Conservation (phyloP, 2,888 invertebrate genomes). For the Nysson spinosus region DNA sequence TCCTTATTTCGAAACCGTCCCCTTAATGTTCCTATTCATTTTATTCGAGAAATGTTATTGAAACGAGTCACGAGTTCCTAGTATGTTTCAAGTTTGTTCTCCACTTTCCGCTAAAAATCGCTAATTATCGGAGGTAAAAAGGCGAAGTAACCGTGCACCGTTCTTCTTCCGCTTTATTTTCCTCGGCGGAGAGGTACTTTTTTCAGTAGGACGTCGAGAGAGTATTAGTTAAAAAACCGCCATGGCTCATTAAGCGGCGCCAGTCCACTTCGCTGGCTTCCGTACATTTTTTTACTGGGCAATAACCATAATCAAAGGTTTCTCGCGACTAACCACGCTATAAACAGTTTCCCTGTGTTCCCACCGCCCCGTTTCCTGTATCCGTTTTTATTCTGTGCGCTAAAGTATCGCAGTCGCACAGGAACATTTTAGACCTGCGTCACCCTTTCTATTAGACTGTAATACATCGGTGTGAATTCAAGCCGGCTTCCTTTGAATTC, state of each 20-base stretch:
- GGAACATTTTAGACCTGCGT: not conserved
- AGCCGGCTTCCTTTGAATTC: not conserved
- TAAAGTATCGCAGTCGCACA: not conserved
- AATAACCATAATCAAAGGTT: constrained; percentile 57
- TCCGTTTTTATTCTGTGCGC: not conserved
- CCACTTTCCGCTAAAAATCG: constrained; percentile 36
- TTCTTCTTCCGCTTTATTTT: constrained; percentile 5
- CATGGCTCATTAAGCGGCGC: constrained; percentile 53
- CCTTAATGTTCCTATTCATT: not conserved
- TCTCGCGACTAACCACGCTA: constrained; percentile 27
- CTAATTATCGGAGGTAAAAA: constrained; percentile 48
- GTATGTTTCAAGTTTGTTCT: constrained; percentile 27
- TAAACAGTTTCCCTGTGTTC: constrained; percentile 9
- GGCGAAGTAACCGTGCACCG: constrained; percentile 11
- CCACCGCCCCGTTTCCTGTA: not conserved
- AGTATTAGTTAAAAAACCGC: constrained; percentile 27
- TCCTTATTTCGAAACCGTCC: too few relatives aligned
- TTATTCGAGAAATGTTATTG: constrained; percentile 1
- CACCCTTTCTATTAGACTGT: not conserved
- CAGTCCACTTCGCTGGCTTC: constrained; percentile 27
- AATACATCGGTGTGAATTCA: too few relatives aligned
- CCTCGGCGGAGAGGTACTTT: constrained; percentile 7
- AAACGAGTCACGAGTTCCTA: constrained; percentile 10
- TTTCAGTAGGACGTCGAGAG: constrained; percentile 29
- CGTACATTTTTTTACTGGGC: constrained; percentile 23